Evolutionary conservation across 2,113 vertebrate species (phyloP), one percentile per base, ranked within the genome.

Genomic region (Eudorcas thomsonii): DNA sequence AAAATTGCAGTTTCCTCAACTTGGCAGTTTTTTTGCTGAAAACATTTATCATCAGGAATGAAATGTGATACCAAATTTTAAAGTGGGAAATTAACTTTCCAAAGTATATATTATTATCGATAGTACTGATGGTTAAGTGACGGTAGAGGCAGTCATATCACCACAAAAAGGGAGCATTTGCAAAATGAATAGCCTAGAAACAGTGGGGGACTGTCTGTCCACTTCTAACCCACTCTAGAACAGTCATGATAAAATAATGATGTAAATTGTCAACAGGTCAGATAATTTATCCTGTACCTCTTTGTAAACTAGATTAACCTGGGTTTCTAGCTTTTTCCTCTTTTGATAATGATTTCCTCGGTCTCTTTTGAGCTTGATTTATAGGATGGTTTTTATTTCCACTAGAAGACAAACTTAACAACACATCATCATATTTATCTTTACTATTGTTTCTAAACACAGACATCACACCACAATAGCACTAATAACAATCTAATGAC

Each of bases 1-100:
- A 94, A 91, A 85, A 91, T 77, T 95, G 25, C 28, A 59, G 25
- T 96, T 94, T 97, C n/a, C 28, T 91, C 50, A 89, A 39, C 43
- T 90, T 39, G 81, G 52, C 77, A 84, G 8, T 74, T 60, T 91
- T 71, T 96, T 93, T 77, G 36, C 39, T 33, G 25, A 94, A 50
- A 71, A 87, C 3, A 45, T 93, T 84, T 84, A 16, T 96, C 62
- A 82, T 91, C 8, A 92, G 39, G 62, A 95, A 86, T 80, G 74
- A 96, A 81, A 13, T 89, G 15, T 90, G 17, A 60, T 60, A 52
- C 90, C 64, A 62, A 55, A 82, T 81, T 84, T 92, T 83, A 90
- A 97, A 77, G 62, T 92, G 71, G 92, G 45, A 94, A 23, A 12
- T 88, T 96, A 90, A 43, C 5, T 87, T 60, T 48, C 39, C 82